A percentile compares a stretch with the other conserved stretches of the same genome.
Evolutionary conservation across 2,888 invertebrate species (phyloP).

Genomic region (Orthonychiurus folsomi): DNA sequence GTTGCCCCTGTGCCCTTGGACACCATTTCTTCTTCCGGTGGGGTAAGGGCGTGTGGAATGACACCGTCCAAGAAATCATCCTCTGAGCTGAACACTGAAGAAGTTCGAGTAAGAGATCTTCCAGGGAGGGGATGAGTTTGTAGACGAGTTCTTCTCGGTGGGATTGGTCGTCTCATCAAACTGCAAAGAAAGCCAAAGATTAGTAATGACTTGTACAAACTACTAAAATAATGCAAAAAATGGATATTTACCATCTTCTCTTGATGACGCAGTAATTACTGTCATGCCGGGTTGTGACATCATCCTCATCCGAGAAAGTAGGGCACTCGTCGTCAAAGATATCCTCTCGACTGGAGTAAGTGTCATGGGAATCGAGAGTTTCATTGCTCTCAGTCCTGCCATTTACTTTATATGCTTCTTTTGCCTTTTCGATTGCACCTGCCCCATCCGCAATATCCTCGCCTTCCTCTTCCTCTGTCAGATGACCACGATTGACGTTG

Average conservation of each 20-base stretch:
- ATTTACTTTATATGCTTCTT: conserved; percentile 10
- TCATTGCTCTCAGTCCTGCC: conserved; percentile 40
- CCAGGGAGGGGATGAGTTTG: conserved; percentile 26
- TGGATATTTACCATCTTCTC: conserved; percentile 32
- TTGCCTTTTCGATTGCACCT: conserved; percentile 6
- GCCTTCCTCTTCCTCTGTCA: conserved; percentile 35
- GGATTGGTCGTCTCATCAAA: conserved; percentile 35
- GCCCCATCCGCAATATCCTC: conserved; percentile 26
- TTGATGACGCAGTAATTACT: conserved; percentile 32
- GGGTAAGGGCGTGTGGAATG: not conserved
- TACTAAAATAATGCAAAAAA: conserved; percentile 6
- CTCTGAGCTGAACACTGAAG: conserved; percentile 33
- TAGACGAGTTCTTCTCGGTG: conserved; percentile 30
- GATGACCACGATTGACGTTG: conserved; percentile 15
- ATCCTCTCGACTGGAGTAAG: conserved; percentile 41
- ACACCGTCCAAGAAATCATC: conserved; percentile 23
- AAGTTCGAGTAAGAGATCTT: conserved; percentile 20
- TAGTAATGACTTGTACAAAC: not conserved
- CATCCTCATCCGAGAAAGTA: conserved; percentile 37
- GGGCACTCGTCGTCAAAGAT: conserved; percentile 32
- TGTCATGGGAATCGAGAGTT: conserved; percentile 39
- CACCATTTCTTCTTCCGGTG: not conserved
- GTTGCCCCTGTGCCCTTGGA: not conserved
- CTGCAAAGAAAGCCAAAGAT: conserved; percentile 16
- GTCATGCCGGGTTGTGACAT: conserved; percentile 27